Percentiles rank a stretch among this genome's conserved stretches.
Evolutionary conservation across 2,113 vertebrate species (phyloP).

Genomic region (Periophthalmodon schlosseri): DNA sequence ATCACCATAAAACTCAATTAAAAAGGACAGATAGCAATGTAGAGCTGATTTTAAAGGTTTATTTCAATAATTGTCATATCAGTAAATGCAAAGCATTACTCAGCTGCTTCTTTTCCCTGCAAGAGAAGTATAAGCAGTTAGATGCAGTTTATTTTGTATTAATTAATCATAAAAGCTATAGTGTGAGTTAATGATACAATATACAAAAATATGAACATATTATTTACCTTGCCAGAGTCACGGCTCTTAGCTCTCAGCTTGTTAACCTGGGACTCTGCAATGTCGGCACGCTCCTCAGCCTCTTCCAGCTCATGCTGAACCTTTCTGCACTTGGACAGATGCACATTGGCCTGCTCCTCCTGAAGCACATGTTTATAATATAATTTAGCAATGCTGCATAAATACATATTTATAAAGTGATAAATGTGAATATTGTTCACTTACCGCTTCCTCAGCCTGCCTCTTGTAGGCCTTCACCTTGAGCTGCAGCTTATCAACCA

Average conservation of each 20-base stretch:
- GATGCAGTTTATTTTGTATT: background rate
- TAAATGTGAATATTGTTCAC: slow-evolving; percentile 5
- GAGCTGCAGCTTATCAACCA: slow-evolving; percentile 82
- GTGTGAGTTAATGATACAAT: background rate
- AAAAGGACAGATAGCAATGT: slow-evolving; percentile 12
- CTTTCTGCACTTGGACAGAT: slow-evolving; percentile 77
- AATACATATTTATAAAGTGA: background rate
- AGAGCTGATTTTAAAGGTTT: slow-evolving; percentile 15
- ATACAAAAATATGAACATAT: background rate
- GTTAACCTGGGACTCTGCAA: slow-evolving; percentile 83
- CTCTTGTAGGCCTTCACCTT: slow-evolving; percentile 94
- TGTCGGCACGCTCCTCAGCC: slow-evolving; percentile 83
- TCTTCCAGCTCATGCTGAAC: slow-evolving; percentile 83
- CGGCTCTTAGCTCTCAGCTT: slow-evolving; percentile 81
- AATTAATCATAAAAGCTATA: background rate
- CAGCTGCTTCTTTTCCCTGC: slow-evolving; percentile 44
- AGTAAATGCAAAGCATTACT: slow-evolving; percentile 21
- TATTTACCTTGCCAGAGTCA: slow-evolving; percentile 62
- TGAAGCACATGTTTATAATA: slow-evolving; percentile 25
- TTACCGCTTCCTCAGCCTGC: slow-evolving; percentile 86
- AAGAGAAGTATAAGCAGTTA: slow-evolving; percentile 8
- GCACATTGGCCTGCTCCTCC: slow-evolving; percentile 70
- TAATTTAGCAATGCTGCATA: background rate
- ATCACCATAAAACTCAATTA: background rate
- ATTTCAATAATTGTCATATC: slow-evolving; percentile 28